These are phyloP conservation scores for Bruchidius siliquastri DNA, from an alignment of 2,888 invertebrate genomes.

Conservation along the genomic window DNA sequence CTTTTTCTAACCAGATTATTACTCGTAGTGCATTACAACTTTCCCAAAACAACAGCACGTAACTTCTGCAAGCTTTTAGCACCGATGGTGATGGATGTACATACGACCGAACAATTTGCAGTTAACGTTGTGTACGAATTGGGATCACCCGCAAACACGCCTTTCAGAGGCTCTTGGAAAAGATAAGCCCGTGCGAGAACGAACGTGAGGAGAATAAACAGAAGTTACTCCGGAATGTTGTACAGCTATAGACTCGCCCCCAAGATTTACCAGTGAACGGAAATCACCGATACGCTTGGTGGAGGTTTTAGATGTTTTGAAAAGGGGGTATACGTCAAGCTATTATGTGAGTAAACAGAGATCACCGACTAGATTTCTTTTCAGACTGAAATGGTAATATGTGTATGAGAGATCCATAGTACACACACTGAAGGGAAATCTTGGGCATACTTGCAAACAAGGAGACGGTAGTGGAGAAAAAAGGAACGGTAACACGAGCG, in stretches of 20 bases:
- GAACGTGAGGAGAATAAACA: not conserved
- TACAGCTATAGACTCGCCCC: not conserved
- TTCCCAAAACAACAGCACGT: not conserved
- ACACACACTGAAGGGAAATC: too few relatives aligned
- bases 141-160: not conserved
- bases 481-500: too few relatives aligned
- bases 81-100: not conserved
- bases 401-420: too few relatives aligned
- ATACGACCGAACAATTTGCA: not conserved
- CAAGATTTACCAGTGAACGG: not conserved
- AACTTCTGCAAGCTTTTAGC: not conserved
- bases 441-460: too few relatives aligned
- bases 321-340: not conserved
- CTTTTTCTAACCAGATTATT: too few relatives aligned
- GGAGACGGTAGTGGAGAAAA: too few relatives aligned
- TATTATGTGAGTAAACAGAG: not conserved
- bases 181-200: not conserved
- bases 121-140: not conserved
- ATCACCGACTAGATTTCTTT: too few relatives aligned
- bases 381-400: too few relatives aligned
- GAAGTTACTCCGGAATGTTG: not conserved
- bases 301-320: not conserved
- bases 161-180: not conserved
- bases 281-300: not conserved
- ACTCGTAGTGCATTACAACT: not conserved